A percentile compares a stretch with the other conserved stretches of the same genome.
Evolutionary conservation across 2,888 invertebrate species (phyloP).

Genomic region (Heliconius hortense): DNA sequence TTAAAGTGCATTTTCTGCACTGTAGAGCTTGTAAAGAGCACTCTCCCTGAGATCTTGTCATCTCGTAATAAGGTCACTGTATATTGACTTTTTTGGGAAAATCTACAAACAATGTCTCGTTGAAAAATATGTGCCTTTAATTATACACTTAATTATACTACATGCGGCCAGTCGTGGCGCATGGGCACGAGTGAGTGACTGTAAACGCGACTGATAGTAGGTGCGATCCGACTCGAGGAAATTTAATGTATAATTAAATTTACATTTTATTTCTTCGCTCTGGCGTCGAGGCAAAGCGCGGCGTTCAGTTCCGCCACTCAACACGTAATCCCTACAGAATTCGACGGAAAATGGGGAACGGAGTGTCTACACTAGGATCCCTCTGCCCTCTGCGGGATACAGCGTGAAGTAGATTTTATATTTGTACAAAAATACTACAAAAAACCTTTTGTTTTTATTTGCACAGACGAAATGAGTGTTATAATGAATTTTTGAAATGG

Average conservation of each 20-base stretch:
- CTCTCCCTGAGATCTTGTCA: conserved; percentile 21
- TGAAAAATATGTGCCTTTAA: conserved; percentile 12
- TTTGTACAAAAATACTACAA: neutral
- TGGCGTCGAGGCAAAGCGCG: too few species aligned
- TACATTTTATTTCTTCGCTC: too few species aligned
- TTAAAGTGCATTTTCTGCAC: conserved; percentile 4
- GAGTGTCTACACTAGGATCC: too few species aligned
- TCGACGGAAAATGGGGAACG: too few species aligned
- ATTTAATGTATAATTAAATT: too few species aligned
- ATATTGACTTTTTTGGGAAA: conserved; percentile 21
- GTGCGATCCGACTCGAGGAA: too few species aligned
- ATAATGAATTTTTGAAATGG: conserved; percentile 33
- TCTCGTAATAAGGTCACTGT: conserved; percentile 28
- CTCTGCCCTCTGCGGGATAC: too few species aligned
- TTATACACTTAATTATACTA: conserved; percentile 20
- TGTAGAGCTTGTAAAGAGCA: conserved; percentile 14
- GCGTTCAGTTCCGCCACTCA: too few species aligned
- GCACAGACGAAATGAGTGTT: conserved; percentile 4
- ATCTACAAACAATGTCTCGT: neutral
- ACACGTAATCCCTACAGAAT: too few species aligned
- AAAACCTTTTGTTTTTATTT: conserved; percentile 2
- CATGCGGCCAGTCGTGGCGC: too few species aligned
- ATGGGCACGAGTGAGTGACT: too few species aligned
- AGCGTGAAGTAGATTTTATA: neutral
- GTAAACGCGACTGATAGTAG: too few species aligned